Evolutionary conservation across 1,140 invertebrate species (phyloP).

Genomic region (Bombus turneri): DNA sequence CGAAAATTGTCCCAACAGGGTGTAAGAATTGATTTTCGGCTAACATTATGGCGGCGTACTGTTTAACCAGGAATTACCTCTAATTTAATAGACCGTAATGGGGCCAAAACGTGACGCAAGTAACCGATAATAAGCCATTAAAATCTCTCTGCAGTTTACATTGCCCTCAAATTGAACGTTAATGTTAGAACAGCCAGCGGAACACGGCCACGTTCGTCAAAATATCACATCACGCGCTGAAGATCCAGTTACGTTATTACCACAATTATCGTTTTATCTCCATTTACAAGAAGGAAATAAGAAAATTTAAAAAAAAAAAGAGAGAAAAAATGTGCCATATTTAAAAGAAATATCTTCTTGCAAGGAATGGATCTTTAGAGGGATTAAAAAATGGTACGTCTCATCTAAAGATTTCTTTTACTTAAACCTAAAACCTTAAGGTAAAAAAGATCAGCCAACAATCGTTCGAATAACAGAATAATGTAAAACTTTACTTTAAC

Average conservation of each 20-base stretch:
- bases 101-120: slow-evolving; percentile 55
- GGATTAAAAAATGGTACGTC: too few species aligned
- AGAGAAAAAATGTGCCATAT: not conserved
- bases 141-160: slow-evolving; percentile 41
- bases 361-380: not conserved
- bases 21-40: slow-evolving; percentile 51
- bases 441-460: too few species aligned
- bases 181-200: slow-evolving; percentile 35
- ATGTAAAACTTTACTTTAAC: too few species aligned
- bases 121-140: slow-evolving; percentile 56
- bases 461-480: too few species aligned
- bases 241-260: too few species aligned
- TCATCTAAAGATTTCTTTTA: too few species aligned
- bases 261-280: not conserved
- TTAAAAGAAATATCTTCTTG: not conserved
- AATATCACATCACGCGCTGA: not conserved
- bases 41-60: slow-evolving; percentile 42
- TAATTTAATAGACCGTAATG: slow-evolving; percentile 57
- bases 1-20: not conserved
- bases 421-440: too few species aligned
- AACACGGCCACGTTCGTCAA: not conserved
- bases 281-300: not conserved
- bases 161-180: slow-evolving; percentile 45
- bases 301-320: not conserved
- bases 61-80: slow-evolving; percentile 57